A percentile compares a stretch with the other conserved stretches of the same genome.
phyloP scores from a whole-genome alignment of 2,888 invertebrate genomes.

The Mimas tiliae region DNA sequence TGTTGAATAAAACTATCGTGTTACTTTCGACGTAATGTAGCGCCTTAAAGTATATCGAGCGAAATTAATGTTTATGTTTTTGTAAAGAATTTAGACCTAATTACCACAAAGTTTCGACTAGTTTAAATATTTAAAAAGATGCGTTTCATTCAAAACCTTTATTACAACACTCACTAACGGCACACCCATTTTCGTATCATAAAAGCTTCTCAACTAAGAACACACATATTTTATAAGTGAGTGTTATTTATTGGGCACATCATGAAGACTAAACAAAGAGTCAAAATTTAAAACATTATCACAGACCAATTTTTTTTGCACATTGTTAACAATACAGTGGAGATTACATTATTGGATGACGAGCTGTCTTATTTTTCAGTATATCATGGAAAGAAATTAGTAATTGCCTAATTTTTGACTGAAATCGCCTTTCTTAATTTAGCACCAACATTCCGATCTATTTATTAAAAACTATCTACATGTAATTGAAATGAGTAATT shows the following conservation, averaged over 20 bases:
- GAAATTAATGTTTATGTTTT: background rate
- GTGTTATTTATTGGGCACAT: constrained; percentile 5
- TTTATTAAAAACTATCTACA: constrained; percentile 66
- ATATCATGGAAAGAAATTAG: constrained; percentile 41
- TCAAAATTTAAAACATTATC: constrained; percentile 11
- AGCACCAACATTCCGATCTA: constrained; percentile 80
- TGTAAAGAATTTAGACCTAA: constrained; percentile 8
- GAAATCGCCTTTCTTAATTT: constrained; percentile 64
- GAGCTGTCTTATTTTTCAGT: constrained; percentile 22
- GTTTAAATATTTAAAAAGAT: constrained; percentile 21
- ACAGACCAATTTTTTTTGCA: background rate
- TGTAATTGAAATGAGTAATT: background rate
- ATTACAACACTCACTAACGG: background rate
- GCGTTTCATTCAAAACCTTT: background rate
- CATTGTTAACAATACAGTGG: constrained; percentile 13
- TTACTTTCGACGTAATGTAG: background rate
- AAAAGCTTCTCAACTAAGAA: background rate
- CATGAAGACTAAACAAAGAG: constrained; percentile 11
- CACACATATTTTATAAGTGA: background rate
- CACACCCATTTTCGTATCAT: background rate
- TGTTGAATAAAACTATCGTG: constrained; percentile 7
- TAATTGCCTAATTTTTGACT: constrained; percentile 54
- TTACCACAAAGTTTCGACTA: constrained; percentile 22
- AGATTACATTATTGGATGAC: constrained; percentile 2
- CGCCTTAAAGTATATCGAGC: background rate